phyloP scores from a whole-genome alignment of 1,140 invertebrate genomes.

The Drosophila orosa region DNA sequence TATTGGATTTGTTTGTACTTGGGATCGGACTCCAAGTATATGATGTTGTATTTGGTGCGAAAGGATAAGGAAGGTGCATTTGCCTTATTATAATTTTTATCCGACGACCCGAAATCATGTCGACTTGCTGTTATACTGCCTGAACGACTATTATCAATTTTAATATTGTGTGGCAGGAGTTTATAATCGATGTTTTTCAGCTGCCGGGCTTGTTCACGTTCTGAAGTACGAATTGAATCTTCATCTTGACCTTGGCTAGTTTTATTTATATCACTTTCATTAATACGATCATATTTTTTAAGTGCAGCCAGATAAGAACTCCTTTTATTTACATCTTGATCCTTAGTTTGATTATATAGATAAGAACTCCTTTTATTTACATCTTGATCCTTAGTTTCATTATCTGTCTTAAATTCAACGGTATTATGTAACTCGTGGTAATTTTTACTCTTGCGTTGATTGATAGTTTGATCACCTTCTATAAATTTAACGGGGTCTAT shows the following conservation, averaged over 20 bases:
- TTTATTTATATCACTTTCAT: not conserved
- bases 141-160: rapidly evolving
- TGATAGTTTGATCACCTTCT: not conserved
- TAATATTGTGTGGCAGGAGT: not conserved
- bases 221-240: too few species aligned
- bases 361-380: not conserved
- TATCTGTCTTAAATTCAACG: not conserved
- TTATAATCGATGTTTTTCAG: not conserved
- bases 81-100: too few species aligned
- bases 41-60: not conserved
- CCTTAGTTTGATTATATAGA: not conserved
- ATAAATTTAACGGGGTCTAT: too few species aligned
- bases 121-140: too few species aligned
- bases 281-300: not conserved
- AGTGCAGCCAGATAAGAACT: not conserved
- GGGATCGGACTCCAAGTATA: not conserved
- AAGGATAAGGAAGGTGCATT: too few species aligned
- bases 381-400: not conserved
- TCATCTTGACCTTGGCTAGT: not conserved
- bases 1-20: slow-evolving; percentile 8
- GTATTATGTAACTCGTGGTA: not conserved
- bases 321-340: not conserved
- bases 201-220: not conserved
- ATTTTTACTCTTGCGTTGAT: too few species aligned
- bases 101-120: too few species aligned